Percentiles rank a stretch among this genome's conserved stretches.
phyloP scores from a whole-genome alignment of 2,797 vertebrate genomes.

The Masticophis lateralis region DNA sequence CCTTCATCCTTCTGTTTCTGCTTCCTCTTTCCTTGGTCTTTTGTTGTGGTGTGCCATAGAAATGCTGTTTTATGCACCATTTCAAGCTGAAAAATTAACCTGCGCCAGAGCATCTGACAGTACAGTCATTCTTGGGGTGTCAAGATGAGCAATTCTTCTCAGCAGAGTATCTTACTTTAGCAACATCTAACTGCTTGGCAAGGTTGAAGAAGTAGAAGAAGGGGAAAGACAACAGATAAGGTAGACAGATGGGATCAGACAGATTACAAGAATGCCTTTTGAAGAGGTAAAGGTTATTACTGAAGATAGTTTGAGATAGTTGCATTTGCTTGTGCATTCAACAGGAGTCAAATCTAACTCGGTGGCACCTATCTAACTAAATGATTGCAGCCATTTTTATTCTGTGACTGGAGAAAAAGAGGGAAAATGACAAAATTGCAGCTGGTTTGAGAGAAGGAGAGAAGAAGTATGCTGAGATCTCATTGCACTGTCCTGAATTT shows the following conservation, averaged over 20 bases:
- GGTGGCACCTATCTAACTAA: background rate
- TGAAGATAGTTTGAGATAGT: background rate
- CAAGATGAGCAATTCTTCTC: background rate
- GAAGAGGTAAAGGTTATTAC: background rate
- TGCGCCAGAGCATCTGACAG: background rate
- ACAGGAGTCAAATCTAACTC: background rate
- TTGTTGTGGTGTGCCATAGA: background rate
- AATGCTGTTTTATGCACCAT: background rate
- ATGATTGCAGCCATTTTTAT: background rate
- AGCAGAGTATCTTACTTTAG: background rate
- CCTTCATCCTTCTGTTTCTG: background rate
- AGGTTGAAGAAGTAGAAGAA: background rate
- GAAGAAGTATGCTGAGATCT: background rate
- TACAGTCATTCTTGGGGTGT: background rate
- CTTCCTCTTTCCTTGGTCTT: background rate
- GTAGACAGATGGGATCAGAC: background rate
- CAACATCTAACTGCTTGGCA: background rate
- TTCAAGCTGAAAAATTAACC: background rate
- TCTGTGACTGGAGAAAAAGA: background rate
- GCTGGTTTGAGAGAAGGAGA: background rate
- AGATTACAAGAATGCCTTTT: background rate
- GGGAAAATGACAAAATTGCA: background rate
- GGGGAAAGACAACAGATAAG: background rate
- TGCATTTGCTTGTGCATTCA: background rate
- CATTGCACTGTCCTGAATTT: background rate